Evolutionary conservation across 2,113 vertebrate genomes (phyloP), one percentile per base, ranked within the genome.

Genomic region (Tringa solitaria): DNA sequence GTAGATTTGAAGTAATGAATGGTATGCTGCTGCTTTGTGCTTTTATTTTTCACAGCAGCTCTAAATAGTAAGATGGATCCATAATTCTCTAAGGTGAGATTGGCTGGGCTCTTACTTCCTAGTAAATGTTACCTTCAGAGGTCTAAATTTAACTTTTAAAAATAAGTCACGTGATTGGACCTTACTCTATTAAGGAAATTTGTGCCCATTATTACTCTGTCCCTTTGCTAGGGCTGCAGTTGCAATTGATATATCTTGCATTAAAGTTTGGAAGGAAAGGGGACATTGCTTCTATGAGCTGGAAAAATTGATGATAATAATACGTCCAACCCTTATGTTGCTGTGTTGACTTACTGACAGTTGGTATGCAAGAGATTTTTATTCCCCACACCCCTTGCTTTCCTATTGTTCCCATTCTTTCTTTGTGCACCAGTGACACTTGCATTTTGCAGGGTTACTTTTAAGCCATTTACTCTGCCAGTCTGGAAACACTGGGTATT

Each of bases 121-220:
- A 8, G 10, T 33, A 45, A 53, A 35, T 33, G 8, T 57, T 64
- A 72, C 48, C 21, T 87, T 53, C 45, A 23, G 35, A 77, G 88
- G n/a, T 89, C 35, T 51, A 35, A 50, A 72, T 19, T 41, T 69
- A 26, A 21, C 14, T 51, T 70, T 32, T 30, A 33, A 80, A 61
- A 41, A 8, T 14, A 83, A 59, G 20, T 37, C 20, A 24, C 0
- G 0, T 26, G 6, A 12, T 67, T 26, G 10, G 22, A 81, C 4
- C 19, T 77, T 65, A 30, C 23, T 61, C 6, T 63, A 0, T 20
- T 45, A 53, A 68, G 43, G 30, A 80, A 19, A 15, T 74, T 46
- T 59, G 11, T 89, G 10, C 15, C 15, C 12, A 0, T 33, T 83
- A 14, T 48, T 81, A 46, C 20, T 26, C 22, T 70, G 14, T 65